Conservation (phyloP, 2,113 vertebrate genomes). For the Heloderma charlesbogerti region DNA sequence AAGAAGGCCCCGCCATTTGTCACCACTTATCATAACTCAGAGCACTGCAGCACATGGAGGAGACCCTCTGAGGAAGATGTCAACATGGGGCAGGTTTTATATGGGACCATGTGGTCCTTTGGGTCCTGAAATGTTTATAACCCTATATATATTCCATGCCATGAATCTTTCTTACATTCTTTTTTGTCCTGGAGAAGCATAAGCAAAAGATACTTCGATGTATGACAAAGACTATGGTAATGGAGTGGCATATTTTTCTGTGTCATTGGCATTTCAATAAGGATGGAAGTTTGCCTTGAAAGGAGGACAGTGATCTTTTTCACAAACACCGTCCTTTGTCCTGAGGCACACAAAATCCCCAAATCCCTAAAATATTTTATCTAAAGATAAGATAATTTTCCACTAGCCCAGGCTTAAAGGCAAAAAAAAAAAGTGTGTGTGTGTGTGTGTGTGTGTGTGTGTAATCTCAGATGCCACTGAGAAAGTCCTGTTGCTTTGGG, state of each 20-base stretch:
- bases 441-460: neutral
- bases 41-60: neutral
- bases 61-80: neutral
- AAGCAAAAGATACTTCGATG: constrained; percentile 33
- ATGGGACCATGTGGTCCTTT: neutral
- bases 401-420: constrained; percentile 62
- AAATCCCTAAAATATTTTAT: constrained; percentile 83
- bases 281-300: constrained; percentile 66
- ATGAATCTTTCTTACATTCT: neutral
- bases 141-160: too few relatives aligned
- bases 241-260: constrained; percentile 53
- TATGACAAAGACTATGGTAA: constrained; percentile 50
- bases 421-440: constrained; percentile 19
- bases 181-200: constrained; percentile 7
- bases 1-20: too few relatives aligned
- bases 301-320: constrained; percentile 76
- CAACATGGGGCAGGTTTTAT: neutral
- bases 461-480: constrained; percentile 68
- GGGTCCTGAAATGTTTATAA: neutral
- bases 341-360: constrained; percentile 78
- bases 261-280: constrained; percentile 73
- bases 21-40: neutral
- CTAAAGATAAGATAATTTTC: constrained; percentile 78
- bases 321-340: constrained; percentile 77
- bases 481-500: constrained; percentile 75